Conservation (phyloP, 2,888 invertebrate species). For the Laothoe populi region DNA sequence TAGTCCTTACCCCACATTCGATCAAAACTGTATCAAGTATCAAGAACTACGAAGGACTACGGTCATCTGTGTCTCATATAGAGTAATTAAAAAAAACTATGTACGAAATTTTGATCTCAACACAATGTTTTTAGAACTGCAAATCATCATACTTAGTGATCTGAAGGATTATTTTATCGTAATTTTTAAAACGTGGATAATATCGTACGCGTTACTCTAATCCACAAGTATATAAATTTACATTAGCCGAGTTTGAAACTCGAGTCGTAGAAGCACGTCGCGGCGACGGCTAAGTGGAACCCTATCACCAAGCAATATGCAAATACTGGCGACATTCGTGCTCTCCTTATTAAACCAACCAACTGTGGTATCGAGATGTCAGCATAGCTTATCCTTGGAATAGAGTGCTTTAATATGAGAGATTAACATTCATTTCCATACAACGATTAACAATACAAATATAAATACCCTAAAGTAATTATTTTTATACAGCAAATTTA, state of each 20-base stretch:
- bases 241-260: neutral
- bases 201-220: neutral
- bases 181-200: neutral
- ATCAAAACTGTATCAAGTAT: too few species aligned
- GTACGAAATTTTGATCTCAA: too few species aligned
- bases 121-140: too few species aligned
- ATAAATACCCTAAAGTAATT: too few species aligned
- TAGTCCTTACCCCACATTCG: too few species aligned
- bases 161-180: neutral
- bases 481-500: too few species aligned
- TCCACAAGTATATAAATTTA: neutral
- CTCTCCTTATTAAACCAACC: slow-evolving; percentile 29
- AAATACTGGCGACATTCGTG: slow-evolving; percentile 20
- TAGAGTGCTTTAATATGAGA: neutral
- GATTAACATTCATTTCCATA: neutral
- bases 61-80: too few species aligned
- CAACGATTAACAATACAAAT: neutral
- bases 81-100: too few species aligned
- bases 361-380: neutral
- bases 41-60: too few species aligned
- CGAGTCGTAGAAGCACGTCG: neutral
- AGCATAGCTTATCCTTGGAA: neutral
- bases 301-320: slow-evolving; percentile 7
- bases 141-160: too few species aligned
- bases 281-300: neutral